Conservation (phyloP, 2,113 vertebrate genomes). For the Xyliphius kryptos region DNA sequence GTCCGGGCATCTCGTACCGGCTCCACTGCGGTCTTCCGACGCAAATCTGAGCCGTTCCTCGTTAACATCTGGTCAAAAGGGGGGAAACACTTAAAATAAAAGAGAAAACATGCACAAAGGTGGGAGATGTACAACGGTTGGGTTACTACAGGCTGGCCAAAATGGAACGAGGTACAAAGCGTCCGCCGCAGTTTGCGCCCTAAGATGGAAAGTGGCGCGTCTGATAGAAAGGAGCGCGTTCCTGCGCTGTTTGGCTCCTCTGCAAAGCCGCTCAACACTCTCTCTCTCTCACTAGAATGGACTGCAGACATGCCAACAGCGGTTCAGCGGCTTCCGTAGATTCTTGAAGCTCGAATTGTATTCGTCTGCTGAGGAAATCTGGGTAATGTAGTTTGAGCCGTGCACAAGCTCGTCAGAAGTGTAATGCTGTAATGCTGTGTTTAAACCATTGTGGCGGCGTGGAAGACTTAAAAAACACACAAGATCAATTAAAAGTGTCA, state of each 20-base stretch:
- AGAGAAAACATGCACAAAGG: conserved; percentile 12
- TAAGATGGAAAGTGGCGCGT: conserved; percentile 54
- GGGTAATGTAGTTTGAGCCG: conserved; percentile 61
- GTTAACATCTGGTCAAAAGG: conserved; percentile 51
- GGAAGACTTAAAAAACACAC: no score
- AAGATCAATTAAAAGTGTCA: no score
- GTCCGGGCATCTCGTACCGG: conserved; percentile 29
- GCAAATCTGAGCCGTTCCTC: conserved; percentile 43
- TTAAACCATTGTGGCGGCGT: no score
- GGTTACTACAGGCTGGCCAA: conserved; percentile 37
- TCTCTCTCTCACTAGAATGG: conserved; percentile 45
- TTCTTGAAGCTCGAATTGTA: conserved; percentile 38
- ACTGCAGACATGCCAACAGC: conserved; percentile 63
- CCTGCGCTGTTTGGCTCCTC: conserved; percentile 58
- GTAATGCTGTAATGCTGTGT: not conserved
- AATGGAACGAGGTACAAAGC: conserved; percentile 28
- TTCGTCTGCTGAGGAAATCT: conserved; percentile 42
- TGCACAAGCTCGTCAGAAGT: no score
- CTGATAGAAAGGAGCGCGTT: conserved; percentile 47
- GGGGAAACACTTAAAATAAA: conserved; percentile 30
- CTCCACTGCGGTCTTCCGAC: conserved; percentile 48
- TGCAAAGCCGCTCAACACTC: conserved; percentile 62
- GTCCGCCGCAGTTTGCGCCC: conserved; percentile 52
- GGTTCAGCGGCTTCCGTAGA: conserved; percentile 64
- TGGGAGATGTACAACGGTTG: conserved; percentile 38